Conservation (phyloP, 1,140 invertebrate genomes). For the Pachyrhynchus sulphureomaculatus region DNA sequence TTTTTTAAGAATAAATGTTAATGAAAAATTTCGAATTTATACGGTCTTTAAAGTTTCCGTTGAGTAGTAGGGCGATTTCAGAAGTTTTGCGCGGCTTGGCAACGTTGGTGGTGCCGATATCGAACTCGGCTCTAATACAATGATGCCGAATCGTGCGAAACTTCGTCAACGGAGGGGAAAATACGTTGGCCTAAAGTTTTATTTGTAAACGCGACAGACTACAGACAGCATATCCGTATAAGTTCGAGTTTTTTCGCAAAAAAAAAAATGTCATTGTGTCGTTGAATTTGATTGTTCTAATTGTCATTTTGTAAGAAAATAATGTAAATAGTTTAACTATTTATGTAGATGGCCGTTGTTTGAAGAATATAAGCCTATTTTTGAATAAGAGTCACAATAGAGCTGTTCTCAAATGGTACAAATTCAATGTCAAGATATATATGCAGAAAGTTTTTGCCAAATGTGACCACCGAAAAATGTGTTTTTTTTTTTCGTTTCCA, state of each 20-base stretch:
- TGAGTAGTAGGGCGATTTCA: background rate
- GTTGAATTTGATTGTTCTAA: slow-evolving; percentile 32
- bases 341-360: slow-evolving; percentile 19
- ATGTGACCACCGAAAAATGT: background rate
- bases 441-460: slow-evolving; percentile 15
- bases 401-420: slow-evolving; percentile 32
- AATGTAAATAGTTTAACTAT: slow-evolving; percentile 17
- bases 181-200: too few species aligned
- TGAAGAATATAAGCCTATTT: slow-evolving; percentile 23
- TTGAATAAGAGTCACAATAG: slow-evolving; percentile 27
- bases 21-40: background rate
- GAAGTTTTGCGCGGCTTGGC: background rate
- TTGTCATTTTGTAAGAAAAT: slow-evolving; percentile 26
- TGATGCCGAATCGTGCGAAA: too few species aligned
- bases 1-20: background rate
- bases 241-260: too few species aligned
- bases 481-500: background rate
- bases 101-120: too few species aligned
- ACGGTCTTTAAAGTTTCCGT: background rate
- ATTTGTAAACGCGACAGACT: too few species aligned
- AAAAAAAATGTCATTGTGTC: slow-evolving; percentile 18
- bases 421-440: slow-evolving; percentile 31
- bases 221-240: background rate
- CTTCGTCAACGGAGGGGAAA: too few species aligned
- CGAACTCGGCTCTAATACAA: too few species aligned